Evolutionary conservation across 2,113 vertebrate genomes (phyloP), one percentile per base, ranked within the genome.

Genomic region (Tupaia tana): DNA sequence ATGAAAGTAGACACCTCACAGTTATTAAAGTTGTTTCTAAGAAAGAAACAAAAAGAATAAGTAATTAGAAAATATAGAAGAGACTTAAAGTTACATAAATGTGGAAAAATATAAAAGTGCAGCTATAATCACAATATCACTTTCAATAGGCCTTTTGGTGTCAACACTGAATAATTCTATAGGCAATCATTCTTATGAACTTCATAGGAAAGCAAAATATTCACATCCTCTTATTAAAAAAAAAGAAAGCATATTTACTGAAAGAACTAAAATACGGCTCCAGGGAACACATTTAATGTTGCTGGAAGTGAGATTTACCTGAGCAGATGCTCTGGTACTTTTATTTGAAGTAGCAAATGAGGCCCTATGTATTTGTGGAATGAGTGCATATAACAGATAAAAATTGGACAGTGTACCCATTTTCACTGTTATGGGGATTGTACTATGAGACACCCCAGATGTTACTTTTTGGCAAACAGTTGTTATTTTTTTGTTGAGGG

Each of bases 341-440:
- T 91, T 69, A 81, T 61, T 81, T 84, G 67, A 66, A 54, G 58
- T 56, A 92, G 34, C 71, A 80, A 73, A 92, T 10, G 0, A 95
- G 6, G 14, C 14, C 85, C 24, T 15, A 13, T 0, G 2, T 54
- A 69, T 86, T 82, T 80, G 31, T 0, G 0, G 27, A 69, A 95
- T 69, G 89, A 86, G 43, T n/a, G 43, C 58, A 84, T 58, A 22
- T 43, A 88, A 87, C 5, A 61, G n/a, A 88, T 82, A 74, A 71
- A 84, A 58, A 18, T n/a, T 43, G 61, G 43, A 56, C 31, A 12
- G 12, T 4, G 13, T 78, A 86, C 80, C 59, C 71, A 6, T 84
- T 95, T 94, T 87, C 43, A 61, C 22, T 96, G 71, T 74, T 74
- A 24, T 43, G 94, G 90, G 86, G 91, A 93, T 93, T 95, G 29